phyloP scores from a whole-genome alignment of 2,113 vertebrate genomes.

The Struthio camelus region DNA sequence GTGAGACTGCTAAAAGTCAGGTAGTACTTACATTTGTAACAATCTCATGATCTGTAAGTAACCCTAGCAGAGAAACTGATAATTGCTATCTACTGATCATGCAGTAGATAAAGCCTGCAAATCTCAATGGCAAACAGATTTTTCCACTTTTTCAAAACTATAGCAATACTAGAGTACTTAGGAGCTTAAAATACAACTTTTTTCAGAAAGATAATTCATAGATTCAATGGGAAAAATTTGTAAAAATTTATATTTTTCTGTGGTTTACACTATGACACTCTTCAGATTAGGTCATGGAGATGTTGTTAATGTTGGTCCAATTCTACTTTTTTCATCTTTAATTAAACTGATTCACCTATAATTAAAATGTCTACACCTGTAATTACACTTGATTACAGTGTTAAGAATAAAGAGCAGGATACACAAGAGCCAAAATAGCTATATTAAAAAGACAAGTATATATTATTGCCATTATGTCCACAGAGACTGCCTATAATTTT shows the following conservation, averaged over 20 bases:
- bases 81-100: background rate
- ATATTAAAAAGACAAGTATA: slow-evolving; percentile 56
- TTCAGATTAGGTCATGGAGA: slow-evolving; percentile 2
- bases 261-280: background rate
- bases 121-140: background rate
- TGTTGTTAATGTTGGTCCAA: slow-evolving; percentile 29
- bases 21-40: background rate
- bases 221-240: background rate
- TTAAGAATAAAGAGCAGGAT: slow-evolving; percentile 63
- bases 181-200: background rate
- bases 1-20: background rate
- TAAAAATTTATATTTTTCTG: slow-evolving; percentile 18
- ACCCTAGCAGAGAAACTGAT: background rate
- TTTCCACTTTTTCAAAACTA: background rate
- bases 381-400: slow-evolving; percentile 68
- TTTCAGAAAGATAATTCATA: background rate
- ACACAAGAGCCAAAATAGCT: slow-evolving; percentile 46
- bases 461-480: slow-evolving; percentile 29
- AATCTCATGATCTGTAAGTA: background rate
- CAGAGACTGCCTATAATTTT: slow-evolving; percentile 33
- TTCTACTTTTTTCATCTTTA: slow-evolving; percentile 67
- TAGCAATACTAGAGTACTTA: background rate
- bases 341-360: slow-evolving; percentile 67
- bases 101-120: background rate
- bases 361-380: slow-evolving; percentile 70